Conservation (phyloP, 2,888 invertebrate species). For the Nomada ferruginata region DNA sequence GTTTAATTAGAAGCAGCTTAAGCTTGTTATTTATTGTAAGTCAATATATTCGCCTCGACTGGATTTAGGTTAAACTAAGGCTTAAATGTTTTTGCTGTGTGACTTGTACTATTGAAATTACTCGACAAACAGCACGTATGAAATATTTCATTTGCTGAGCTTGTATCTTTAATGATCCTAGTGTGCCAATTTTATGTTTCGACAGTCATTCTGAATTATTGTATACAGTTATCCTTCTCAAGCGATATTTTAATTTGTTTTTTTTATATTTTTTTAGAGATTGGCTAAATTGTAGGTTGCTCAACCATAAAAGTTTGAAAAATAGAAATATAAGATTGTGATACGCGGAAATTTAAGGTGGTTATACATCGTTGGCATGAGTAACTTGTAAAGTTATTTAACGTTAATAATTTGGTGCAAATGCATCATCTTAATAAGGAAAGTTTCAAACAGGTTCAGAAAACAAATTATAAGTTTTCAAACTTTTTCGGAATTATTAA, state of each 20-base stretch:
- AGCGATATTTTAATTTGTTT: background rate
- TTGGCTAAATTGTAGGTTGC: background rate
- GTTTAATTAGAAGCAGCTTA: no score
- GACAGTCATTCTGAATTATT: no score
- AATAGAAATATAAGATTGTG: background rate
- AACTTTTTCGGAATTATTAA: slow-evolving; percentile 9
- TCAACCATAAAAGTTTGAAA: background rate
- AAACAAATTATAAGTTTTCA: slow-evolving; percentile 6
- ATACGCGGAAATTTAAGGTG: background rate
- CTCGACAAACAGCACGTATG: no score
- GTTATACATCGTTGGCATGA: background rate
- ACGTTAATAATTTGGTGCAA: slow-evolving; percentile 19
- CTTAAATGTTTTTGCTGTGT: no score
- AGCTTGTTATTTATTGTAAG: no score
- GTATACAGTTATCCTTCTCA: no score
- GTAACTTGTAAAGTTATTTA: slow-evolving; percentile 3
- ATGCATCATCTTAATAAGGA: slow-evolving; percentile 25
- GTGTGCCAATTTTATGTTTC: no score
- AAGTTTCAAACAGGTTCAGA: slow-evolving; percentile 11
- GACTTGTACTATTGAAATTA: no score
- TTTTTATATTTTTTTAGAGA: background rate
- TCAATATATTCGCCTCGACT: no score
- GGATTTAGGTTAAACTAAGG: no score
- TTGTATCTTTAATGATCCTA: no score
- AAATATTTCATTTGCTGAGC: no score